Conservation (phyloP, 2,113 vertebrate genomes). For the Passer domesticus region DNA sequence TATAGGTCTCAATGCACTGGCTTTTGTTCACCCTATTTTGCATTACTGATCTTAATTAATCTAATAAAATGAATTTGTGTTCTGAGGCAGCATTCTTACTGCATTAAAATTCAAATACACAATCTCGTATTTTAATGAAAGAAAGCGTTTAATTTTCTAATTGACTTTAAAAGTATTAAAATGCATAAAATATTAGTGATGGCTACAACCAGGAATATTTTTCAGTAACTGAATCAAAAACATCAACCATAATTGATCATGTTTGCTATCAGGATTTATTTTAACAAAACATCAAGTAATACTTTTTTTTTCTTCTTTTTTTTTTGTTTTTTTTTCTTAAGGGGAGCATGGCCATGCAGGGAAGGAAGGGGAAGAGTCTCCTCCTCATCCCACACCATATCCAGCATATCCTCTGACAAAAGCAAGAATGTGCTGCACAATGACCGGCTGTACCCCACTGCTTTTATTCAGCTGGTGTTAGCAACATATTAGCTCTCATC, state of each 20-base stretch:
- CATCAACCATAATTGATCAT: background rate
- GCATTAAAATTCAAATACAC: slow-evolving; percentile 47
- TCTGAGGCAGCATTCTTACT: slow-evolving; percentile 4
- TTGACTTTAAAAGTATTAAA: slow-evolving; percentile 19
- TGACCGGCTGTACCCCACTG: background rate
- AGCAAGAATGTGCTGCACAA: slow-evolving; percentile 21
- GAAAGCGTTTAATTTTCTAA: slow-evolving; percentile 47
- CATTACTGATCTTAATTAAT: slow-evolving; percentile 51
- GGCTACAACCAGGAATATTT: slow-evolving; percentile 9
- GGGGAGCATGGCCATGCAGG: background rate
- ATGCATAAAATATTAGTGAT: background rate
- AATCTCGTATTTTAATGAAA: slow-evolving; percentile 41
- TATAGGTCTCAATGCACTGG: background rate
- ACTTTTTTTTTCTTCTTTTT: too few relatives aligned
- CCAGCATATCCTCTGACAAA: slow-evolving; percentile 40
- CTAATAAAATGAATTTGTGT: slow-evolving; percentile 26
- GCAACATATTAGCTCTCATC: background rate
- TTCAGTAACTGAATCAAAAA: background rate
- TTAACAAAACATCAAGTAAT: background rate
- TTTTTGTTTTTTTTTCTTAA: background rate
- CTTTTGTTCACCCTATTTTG: slow-evolving; percentile 29
- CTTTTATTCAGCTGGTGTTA: background rate
- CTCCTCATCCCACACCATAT: background rate
- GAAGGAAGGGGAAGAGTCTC: background rate
- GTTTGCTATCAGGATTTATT: background rate